A percentile compares a stretch with the other conserved stretches of the same genome.
These are phyloP conservation scores for Nymphalis polychloros DNA, from an alignment of 2,888 invertebrate species.

Conservation along the genomic window DNA sequence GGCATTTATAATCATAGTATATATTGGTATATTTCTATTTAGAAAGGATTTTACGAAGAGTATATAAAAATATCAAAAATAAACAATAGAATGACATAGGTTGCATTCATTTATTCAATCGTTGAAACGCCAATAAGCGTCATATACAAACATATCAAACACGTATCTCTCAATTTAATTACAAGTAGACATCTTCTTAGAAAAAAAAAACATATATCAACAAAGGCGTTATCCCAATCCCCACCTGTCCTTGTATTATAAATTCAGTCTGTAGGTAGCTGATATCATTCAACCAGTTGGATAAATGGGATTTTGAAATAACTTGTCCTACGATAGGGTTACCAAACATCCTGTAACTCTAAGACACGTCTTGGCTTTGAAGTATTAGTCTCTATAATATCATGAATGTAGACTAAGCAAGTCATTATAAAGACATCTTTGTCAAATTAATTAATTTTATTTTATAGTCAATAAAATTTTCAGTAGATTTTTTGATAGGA, in stretches of 20 bases:
- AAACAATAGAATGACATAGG: no score
- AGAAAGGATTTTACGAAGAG: no score
- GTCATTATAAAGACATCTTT: no score
- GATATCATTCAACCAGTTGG: constrained; percentile 29
- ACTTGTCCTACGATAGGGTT: constrained; percentile 11
- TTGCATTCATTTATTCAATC: no score
- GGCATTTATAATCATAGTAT: no score
- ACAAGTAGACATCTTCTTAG: not conserved
- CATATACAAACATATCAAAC: not conserved
- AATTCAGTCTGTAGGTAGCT: constrained; percentile 17
- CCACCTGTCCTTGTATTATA: constrained; percentile 29
- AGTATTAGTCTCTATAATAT: not conserved
- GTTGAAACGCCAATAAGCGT: no score
- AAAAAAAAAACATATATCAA: not conserved
- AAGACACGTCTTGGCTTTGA: not conserved
- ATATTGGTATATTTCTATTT: no score
- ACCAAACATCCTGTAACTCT: not conserved
- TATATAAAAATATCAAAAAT: no score
- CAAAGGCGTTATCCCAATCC: constrained; percentile 9
- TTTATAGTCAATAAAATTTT: no score
- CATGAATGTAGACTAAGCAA: no score
- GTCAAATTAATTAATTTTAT: no score
- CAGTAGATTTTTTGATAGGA: no score
- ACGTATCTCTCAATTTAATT: not conserved
- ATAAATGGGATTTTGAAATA: constrained; percentile 33